phyloP scores from a whole-genome alignment of 2,113 vertebrate species.

The Macaca mulatta region DNA sequence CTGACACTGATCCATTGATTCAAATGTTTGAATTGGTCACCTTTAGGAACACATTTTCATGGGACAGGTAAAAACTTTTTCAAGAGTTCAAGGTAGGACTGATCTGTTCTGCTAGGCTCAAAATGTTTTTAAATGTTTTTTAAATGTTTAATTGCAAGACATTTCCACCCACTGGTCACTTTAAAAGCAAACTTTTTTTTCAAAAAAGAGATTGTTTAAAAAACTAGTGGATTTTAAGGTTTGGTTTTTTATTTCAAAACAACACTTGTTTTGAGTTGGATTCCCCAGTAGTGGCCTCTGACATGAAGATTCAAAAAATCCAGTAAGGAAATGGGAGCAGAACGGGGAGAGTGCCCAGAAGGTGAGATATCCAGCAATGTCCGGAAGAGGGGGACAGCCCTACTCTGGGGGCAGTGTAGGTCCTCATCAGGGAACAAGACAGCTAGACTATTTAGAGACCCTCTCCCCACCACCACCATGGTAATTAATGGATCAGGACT shows the following conservation, averaged over 20 bases:
- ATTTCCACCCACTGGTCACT: not conserved
- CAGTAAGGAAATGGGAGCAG: not conserved
- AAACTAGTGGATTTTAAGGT: not conserved
- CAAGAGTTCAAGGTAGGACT: slow-evolving; percentile 16
- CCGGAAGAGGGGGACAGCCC: not conserved
- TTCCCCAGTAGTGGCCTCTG: slow-evolving; percentile 12
- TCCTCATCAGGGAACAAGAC: not conserved
- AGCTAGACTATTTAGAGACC: not conserved
- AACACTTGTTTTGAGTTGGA: slow-evolving; percentile 37
- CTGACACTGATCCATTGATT: not conserved
- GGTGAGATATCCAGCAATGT: not conserved
- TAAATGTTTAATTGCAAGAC: slow-evolving; percentile 16
- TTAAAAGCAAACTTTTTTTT: slow-evolving; percentile 13
- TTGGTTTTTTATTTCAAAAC: not conserved
- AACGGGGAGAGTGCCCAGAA: not conserved
- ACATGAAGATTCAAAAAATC: not conserved
- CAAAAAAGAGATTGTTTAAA: not conserved
- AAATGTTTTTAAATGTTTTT: slow-evolving; percentile 34
- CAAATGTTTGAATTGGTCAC: not conserved
- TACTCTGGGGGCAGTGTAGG: not conserved
- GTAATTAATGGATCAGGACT: not conserved
- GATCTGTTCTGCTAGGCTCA: not conserved
- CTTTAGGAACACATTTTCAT: not conserved
- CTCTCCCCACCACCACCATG: not conserved
- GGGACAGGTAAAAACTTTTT: slow-evolving; percentile 1